Evolutionary conservation across 2,797 vertebrate species (phyloP).

Genomic region (Fundulus diaphanus): DNA sequence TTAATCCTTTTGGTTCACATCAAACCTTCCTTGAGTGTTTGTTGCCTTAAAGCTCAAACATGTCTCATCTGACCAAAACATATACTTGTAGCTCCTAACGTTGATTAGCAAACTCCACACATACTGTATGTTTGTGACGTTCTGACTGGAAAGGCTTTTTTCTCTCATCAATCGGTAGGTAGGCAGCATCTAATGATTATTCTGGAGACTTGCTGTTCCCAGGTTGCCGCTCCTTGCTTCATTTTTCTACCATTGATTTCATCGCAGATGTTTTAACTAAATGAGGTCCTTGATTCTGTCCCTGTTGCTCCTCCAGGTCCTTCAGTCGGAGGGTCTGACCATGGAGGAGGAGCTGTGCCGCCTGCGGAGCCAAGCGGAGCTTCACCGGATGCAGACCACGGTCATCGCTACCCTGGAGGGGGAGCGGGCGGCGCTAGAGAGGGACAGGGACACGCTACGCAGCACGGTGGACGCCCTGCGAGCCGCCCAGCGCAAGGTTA

Average conservation of each 20-base stretch:
- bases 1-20: too few relatives aligned
- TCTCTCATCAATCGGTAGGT: not conserved
- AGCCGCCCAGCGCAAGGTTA: slow-evolving; percentile 80
- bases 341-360: slow-evolving; percentile 83
- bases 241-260: too few relatives aligned
- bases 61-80: not conserved
- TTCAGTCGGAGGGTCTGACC: slow-evolving; percentile 75
- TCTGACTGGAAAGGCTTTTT: too few relatives aligned
- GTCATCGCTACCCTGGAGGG: slow-evolving; percentile 82
- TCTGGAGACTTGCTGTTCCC: not conserved
- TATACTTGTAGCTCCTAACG: not conserved
- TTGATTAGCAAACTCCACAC: too few relatives aligned
- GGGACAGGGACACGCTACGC: slow-evolving; percentile 80
- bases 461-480: slow-evolving; percentile 75
- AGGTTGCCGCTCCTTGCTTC: not conserved
- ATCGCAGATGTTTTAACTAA: not conserved
- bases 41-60: not conserved
- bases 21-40: not conserved
- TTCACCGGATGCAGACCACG: slow-evolving; percentile 81
- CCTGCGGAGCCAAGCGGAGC: slow-evolving; percentile 79
- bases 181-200: not conserved
- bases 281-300: not conserved
- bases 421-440: slow-evolving; percentile 79
- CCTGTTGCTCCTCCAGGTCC: slow-evolving; percentile 50
- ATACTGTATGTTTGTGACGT: too few relatives aligned